Percentiles rank a stretch among this genome's conserved stretches.
Conservation (phyloP, 2,113 vertebrate genomes). For the Campylomormyrus tamandua region DNA sequence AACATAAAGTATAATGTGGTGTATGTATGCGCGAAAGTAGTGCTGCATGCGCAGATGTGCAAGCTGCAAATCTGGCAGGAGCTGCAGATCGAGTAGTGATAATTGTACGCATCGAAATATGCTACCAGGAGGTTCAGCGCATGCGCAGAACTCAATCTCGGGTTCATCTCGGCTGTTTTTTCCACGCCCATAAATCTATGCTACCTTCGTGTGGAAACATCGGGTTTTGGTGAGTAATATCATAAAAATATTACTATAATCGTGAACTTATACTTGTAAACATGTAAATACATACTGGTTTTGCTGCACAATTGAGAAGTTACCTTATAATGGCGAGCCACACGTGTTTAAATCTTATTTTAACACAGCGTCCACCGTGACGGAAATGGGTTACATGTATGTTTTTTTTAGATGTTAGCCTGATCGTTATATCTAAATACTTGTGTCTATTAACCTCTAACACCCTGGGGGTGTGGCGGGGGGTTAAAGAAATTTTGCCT, state of each 20-base stretch:
- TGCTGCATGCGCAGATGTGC: not conserved
- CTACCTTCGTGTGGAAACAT: not conserved
- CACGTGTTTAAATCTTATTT: not conserved
- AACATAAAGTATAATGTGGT: not conserved
- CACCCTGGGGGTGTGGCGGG: not conserved
- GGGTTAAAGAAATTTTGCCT: not conserved
- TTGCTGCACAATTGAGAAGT: not conserved
- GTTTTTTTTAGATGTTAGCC: not conserved
- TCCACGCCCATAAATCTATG: not conserved
- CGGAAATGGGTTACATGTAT: not conserved
- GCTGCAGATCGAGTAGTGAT: not conserved
- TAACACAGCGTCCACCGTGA: not conserved
- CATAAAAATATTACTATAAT: not conserved
- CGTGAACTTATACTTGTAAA: not conserved
- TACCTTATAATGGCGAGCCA: not conserved
- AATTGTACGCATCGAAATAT: not conserved
- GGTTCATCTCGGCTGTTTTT: not conserved
- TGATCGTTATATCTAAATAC: not conserved
- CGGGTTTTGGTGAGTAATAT: not conserved
- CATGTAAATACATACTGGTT: not conserved
- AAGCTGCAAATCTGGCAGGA: not conserved
- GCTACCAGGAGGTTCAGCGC: not conserved
- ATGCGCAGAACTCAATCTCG: not conserved
- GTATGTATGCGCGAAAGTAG: not conserved
- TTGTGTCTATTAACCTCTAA: not conserved